Base-by-base conservation (phyloP, 2,113 vertebrate species). In the Channa argus region DNA sequence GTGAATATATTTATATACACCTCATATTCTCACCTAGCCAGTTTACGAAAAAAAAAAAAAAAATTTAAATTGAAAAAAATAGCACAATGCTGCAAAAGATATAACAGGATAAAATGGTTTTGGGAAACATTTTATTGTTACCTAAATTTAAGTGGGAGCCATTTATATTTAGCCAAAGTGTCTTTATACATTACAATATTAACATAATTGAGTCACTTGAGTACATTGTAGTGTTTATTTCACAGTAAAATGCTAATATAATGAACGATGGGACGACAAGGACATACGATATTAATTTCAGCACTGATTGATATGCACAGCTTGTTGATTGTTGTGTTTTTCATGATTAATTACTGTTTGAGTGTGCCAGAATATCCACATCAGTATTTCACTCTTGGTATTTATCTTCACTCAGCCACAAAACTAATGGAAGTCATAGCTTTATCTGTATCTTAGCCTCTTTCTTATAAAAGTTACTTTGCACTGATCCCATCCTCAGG, bases 381-480 rank as follows among this genome's bases (percentile, higher is more conserved):
- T 75, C 34, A 63, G 12, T 61, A 54, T 68, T 24, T 50, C 47
- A 2, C n/a, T 37, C 45, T 33, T 24, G 15, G 47, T 47, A 11
- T 61, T 60, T 63, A 2, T 46, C 33, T 13, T 10, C 12, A 34
- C 12, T 53, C 3, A 34, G 10, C 50, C 50, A n/a, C 43, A 58
- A 10, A 61, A 39, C 54, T 53, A 56, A 47, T 58, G 33, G 5
- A 49, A 44, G 33, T 69, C 7, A 34, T 7, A 53, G 51, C 13
- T 50, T 11, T 43, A 38, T 56, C 51, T 6, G 47, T 54, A 5
- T 33, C 43, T 24, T 8, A 24, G 24, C 24, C 24, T 24, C 24
- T 24, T 24, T 24, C 74, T 45, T 62, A 78, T 70, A 51, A 33
- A 74, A 71, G 79, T 65, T 13, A 43, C 15, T 52, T 66, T 45